These are phyloP conservation scores for Cryptophagus acutangulus DNA, from an alignment of 2,888 invertebrate genomes.

Conservation along the genomic window DNA sequence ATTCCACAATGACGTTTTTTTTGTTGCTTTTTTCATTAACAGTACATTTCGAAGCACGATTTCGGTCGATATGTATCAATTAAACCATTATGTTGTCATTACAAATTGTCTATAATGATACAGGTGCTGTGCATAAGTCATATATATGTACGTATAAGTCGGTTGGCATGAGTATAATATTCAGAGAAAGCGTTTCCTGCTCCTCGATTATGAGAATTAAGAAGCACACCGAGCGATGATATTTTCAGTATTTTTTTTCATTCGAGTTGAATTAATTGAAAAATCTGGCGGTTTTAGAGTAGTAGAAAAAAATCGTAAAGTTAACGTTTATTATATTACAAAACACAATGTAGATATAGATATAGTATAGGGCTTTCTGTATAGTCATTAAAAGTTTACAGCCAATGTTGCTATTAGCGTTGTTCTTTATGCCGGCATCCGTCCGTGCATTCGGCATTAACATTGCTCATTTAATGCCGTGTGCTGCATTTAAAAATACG, in stretches of 20 bases:
- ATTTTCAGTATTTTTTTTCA: conserved; percentile 10
- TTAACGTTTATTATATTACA: conserved; percentile 25
- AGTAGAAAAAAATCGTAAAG: neutral
- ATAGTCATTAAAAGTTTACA: conserved; percentile 41
- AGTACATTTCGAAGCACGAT: too few relatives aligned
- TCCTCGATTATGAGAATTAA: too few relatives aligned
- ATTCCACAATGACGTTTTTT: conserved; percentile 30
- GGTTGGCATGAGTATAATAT: too few relatives aligned
- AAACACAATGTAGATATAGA: conserved; percentile 16
- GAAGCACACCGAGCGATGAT: neutral
- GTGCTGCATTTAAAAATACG: conserved; percentile 38
- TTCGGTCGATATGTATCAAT: conserved; percentile 41
- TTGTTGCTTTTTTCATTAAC: too few relatives aligned
- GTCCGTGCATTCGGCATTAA: conserved; percentile 38
- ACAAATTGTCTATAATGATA: conserved; percentile 43
- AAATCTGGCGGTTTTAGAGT: conserved; percentile 9
- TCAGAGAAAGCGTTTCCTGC: too few relatives aligned
- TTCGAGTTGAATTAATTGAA: too few relatives aligned
- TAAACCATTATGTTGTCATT: conserved; percentile 45
- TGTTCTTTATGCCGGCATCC: conserved; percentile 38
- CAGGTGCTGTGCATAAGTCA: conserved; percentile 38
- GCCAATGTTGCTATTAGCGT: conserved; percentile 40
- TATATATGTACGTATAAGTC: too few relatives aligned
- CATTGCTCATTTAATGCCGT: conserved; percentile 42
- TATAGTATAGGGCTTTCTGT: conserved; percentile 22